Evolutionary conservation across 92 coral and sea anemone species (phyloP).

Genomic region (Metridium senile): DNA sequence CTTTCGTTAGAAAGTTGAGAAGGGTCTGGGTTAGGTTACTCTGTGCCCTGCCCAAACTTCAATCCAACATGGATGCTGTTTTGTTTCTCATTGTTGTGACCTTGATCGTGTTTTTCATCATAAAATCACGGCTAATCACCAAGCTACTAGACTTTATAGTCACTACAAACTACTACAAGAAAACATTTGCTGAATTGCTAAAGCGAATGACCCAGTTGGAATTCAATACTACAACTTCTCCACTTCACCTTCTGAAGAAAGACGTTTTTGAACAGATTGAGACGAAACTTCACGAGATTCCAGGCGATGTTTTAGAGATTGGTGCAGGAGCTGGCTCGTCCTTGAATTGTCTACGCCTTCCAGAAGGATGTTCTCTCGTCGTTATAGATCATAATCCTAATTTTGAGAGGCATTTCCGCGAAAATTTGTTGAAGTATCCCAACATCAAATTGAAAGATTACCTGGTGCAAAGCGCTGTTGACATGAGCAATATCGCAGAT

Average conservation of each 20-base stretch:
- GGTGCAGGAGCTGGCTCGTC: conserved; percentile 75
- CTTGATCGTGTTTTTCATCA: neutral
- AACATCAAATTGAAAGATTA: conserved; percentile 53
- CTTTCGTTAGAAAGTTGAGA: too few species aligned
- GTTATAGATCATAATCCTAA: conserved; percentile 60
- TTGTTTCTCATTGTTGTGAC: neutral
- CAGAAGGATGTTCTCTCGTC: conserved; percentile 54
- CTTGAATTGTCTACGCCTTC: conserved; percentile 43
- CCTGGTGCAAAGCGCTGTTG: conserved; percentile 56
- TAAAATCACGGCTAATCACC: conserved; percentile 14
- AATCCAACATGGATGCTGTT: neutral
- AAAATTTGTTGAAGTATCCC: conserved; percentile 38
- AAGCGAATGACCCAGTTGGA: neutral
- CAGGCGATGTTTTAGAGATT: conserved; percentile 65
- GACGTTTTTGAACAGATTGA: conserved; percentile 9
- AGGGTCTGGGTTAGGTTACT: too few species aligned
- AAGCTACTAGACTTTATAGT: conserved; percentile 13
- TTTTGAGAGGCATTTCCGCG: conserved; percentile 45
- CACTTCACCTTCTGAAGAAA: neutral
- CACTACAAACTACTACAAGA: conserved; percentile 12
- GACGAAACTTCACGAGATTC: conserved; percentile 35
- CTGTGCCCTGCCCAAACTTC: too few species aligned
- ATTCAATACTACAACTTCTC: too few species aligned
- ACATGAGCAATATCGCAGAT: conserved; percentile 57
- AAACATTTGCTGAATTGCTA: conserved; percentile 13